A percentile compares a stretch with the other conserved stretches of the same genome.
Evolutionary conservation across 2,888 invertebrate species (phyloP).

Genomic region (Autographa pulchrina): DNA sequence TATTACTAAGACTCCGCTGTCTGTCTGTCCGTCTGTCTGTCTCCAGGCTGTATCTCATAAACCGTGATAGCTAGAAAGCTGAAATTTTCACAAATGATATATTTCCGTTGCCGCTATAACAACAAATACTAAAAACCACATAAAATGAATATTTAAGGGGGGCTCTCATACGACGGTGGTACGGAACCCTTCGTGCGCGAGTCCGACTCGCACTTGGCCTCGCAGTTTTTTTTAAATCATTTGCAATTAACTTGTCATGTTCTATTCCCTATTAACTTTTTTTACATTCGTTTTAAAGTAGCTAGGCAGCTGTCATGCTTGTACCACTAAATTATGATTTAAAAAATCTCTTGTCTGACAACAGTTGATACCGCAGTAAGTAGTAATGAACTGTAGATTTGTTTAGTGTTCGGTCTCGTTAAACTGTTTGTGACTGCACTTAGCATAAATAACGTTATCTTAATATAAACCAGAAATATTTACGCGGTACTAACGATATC

Average conservation of each 20-base stretch:
- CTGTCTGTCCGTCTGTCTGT: too few species aligned
- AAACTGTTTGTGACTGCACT: conserved; percentile 7
- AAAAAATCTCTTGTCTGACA: neutral
- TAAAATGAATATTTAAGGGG: too few species aligned
- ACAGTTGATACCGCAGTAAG: neutral
- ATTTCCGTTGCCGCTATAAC: too few species aligned
- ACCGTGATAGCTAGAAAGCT: too few species aligned
- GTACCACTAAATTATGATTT: neutral
- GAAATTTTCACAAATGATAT: too few species aligned
- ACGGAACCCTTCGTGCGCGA: too few species aligned
- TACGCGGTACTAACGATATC: conserved; percentile 34
- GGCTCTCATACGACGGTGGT: too few species aligned
- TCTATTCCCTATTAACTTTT: neutral
- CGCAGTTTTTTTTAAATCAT: neutral
- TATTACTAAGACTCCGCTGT: too few species aligned
- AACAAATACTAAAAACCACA: too few species aligned
- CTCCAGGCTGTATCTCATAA: too few species aligned
- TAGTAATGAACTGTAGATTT: conserved; percentile 1
- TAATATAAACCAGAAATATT: conserved; percentile 47
- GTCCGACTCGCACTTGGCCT: too few species aligned
- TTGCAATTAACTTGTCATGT: neutral
- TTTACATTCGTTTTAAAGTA: neutral
- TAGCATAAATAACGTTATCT: conserved; percentile 38
- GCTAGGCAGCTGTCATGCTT: neutral
- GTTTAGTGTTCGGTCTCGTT: neutral